These are phyloP conservation scores for Macrosoma leucophasiata DNA, from an alignment of 2,888 invertebrate genomes.

Conservation along the genomic window DNA sequence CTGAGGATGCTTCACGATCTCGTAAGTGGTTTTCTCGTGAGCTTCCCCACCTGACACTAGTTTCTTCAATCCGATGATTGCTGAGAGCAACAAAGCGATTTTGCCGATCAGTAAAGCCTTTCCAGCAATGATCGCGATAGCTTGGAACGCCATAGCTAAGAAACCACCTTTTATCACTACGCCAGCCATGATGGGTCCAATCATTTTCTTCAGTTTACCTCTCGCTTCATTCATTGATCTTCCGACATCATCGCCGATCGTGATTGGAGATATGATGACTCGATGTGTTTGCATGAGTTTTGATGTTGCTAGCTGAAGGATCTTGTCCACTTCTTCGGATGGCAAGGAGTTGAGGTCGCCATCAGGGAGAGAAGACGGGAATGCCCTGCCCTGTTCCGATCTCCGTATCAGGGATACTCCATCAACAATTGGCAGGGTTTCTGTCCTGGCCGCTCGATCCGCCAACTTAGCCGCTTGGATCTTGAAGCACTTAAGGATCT, in stretches of 20 bases:
- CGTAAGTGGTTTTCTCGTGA: conserved; percentile 87
- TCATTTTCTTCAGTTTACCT: conserved; percentile 78
- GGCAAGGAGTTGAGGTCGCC: conserved; percentile 77
- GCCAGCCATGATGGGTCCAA: conserved; percentile 80
- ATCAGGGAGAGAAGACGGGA: conserved; percentile 70
- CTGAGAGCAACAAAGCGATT: conserved; percentile 86
- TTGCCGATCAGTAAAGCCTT: conserved; percentile 89
- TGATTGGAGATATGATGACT: conserved; percentile 67
- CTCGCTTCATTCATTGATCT: conserved; percentile 72
- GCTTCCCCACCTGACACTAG: conserved; percentile 80
- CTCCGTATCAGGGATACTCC: conserved; percentile 77
- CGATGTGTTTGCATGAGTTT: conserved; percentile 78
- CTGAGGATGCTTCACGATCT: conserved; percentile 91
- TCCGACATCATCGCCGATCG: conserved; percentile 59
- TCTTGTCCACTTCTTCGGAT: conserved; percentile 76
- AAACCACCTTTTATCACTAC: conserved; percentile 83
- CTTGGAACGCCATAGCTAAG: conserved; percentile 83
- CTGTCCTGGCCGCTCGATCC: conserved; percentile 78
- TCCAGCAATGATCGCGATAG: conserved; percentile 84
- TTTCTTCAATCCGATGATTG: conserved; percentile 87
- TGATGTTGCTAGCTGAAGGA: conserved; percentile 72
- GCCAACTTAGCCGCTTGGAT: conserved; percentile 80
- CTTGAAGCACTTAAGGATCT: conserved; percentile 82
- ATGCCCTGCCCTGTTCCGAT: conserved; percentile 57
- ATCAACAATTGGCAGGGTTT: conserved; percentile 77